Conservation (phyloP, 2,113 vertebrate species). For the Prunella fulvescens region DNA sequence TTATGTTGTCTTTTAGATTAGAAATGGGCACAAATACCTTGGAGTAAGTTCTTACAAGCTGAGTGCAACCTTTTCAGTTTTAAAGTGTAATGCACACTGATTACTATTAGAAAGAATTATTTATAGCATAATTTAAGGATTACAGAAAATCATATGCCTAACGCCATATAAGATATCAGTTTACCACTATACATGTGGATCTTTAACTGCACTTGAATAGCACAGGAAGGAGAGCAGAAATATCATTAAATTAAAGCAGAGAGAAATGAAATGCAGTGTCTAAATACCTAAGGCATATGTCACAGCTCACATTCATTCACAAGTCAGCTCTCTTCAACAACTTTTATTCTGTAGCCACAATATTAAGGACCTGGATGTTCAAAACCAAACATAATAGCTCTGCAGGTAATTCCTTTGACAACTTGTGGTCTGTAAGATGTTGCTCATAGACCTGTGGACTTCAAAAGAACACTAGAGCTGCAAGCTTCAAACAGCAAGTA, state of each 20-base stretch:
- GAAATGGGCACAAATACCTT: not conserved
- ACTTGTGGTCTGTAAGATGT: not conserved
- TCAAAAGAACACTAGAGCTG: not conserved
- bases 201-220: not conserved
- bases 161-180: accelerated
- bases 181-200: not conserved
- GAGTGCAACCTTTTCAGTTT: not conserved
- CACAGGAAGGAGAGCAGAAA: not conserved
- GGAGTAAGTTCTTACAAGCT: not conserved
- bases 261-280: not conserved
- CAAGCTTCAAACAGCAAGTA: not conserved
- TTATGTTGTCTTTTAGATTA: not conserved
- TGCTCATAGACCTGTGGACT: not conserved
- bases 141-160: not conserved
- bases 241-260: not conserved
- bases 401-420: slow-evolving; percentile 9
- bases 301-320: not conserved
- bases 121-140: not conserved
- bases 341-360: not conserved
- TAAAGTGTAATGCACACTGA: not conserved
- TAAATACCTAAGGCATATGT: not conserved
- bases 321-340: not conserved
- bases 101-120: slow-evolving; percentile 23
- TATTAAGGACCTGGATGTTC: not conserved
- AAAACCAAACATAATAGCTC: slow-evolving; percentile 11